Evolutionary conservation across 35 echinoderm and acorn worm species (phyloP), one percentile per base, ranked within the genome.

Genomic region (Apostichopus parvimensis): DNA sequence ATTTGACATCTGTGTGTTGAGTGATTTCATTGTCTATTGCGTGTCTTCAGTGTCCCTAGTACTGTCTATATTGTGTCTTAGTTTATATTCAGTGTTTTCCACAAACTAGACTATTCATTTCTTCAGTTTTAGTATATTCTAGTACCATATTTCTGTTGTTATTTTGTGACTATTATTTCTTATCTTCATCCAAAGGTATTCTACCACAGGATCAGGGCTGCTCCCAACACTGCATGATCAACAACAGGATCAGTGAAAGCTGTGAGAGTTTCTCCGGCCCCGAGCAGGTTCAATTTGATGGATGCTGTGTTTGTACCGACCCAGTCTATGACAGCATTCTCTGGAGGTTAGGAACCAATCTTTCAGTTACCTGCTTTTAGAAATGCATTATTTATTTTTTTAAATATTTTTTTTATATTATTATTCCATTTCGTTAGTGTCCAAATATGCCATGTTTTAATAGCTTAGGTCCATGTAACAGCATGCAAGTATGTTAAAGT

Each of bases 181-280:
- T 79, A 12, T 45, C 5, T 87, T 11, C 45, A 6, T 45, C 8
- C 54, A 15, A 83, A 96, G 95, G 95, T 92, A 94, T 96, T 56
- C 82, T 96, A 8, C 95, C 95, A 23, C 80, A 89, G 79, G 87
- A 59, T 88, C 62, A 92, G 66, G 53, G 75, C 87, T 70, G 79
- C 91, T 17, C 62, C 34, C 57, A 88, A 57, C 87, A 94, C 56
- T 99, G 97, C 65, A 75, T 99, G 79, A 93, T 96, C 79, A 73
- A 93, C 54, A 93, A 90, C 80, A 73, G 97, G 25, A 77, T 28
- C 57, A 90, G 83, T 72, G 95, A 95, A n/a, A 89, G 72, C 17
- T 99, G 97, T 77, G 76, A 90, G 56, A 94, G 93, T 82, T 99
- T 95, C 71, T 94, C 91, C 8, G 97, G 83, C 24, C 62, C 92